These are phyloP conservation scores for Molanna angustata DNA, from an alignment of 2,888 invertebrate genomes.

Conservation along the genomic window DNA sequence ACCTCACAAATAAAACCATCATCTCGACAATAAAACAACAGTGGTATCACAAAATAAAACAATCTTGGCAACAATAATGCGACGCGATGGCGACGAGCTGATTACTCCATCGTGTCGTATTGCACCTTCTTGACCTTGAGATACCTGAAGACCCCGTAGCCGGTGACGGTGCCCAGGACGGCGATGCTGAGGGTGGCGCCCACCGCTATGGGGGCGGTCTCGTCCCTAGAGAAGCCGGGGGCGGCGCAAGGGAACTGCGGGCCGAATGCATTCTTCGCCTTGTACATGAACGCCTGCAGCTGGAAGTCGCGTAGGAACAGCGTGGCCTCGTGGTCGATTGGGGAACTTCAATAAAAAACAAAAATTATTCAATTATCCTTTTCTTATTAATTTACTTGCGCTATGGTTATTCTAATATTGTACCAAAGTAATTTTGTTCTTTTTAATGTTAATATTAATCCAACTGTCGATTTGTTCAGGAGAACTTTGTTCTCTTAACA, in stretches of 20 bases:
- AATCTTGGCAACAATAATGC: no score
- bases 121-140: constrained; percentile 88
- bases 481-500: no score
- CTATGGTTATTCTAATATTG: no score
- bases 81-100: no score
- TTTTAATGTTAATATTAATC: no score
- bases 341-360: constrained; percentile 16
- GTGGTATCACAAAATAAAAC: no score
- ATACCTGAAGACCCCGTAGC: constrained; percentile 83
- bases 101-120: constrained; percentile 90
- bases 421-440: no score
- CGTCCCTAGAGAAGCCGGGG: constrained; percentile 62
- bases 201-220: constrained; percentile 80
- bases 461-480: no score
- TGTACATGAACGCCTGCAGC: constrained; percentile 87
- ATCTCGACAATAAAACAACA: no score
- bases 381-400: no score
- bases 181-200: constrained; percentile 82
- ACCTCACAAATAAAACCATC: no score
- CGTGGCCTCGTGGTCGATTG: constrained; percentile 56
- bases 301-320: constrained; percentile 67
- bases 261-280: constrained; percentile 68
- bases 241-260: constrained; percentile 65
- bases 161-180: constrained; percentile 75
- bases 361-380: no score